Evolutionary conservation across 2,797 vertebrate species (phyloP), one percentile per base, ranked within the genome.

Genomic region (Pampus argenteus): DNA sequence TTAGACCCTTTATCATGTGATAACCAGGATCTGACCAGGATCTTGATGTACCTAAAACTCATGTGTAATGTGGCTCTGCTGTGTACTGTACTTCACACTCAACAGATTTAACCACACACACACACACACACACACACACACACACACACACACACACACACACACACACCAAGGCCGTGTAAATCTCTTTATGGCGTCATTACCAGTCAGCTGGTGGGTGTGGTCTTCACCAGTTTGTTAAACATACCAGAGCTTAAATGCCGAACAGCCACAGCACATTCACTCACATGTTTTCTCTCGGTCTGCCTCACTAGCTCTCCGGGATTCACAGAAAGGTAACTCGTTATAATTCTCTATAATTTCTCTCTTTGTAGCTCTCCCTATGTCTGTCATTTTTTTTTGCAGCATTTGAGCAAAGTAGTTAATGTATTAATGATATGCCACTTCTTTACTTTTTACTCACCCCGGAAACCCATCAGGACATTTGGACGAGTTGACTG

Each of bases 241-340:
- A 85, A 90, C 85, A 90, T 81, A 70, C 64, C 88, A 78, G 48
- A 59, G 83, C 54, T 79, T 79, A 86, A 85, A 84, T 61, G 55
- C 73, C 66, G 78, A 77, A 59, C 47, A 79, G 63, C 60, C 61
- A 15, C 57, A 45, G 58, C 42, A n/a, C 56, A 42, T 57, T 78
- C 63, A 71, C 74, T 29, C 60, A 10, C 60, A 29, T 26, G 51
- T 51, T 51, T 71, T 22, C 47, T 55, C 68, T 57, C 66, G 28
- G 57, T 44, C 44, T 40, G 11, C 5, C 42, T 69, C 66, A 52
- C 31, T 38, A 36, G 40, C n/a, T 20, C 52, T 74, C 29, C 66
- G 36, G 45, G 49, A 22, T 38, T 79, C 61, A 49, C 47, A 66
- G 22, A 45, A 54, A 78, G 59, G 66, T 84, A 50, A 67, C 34